Conservation (phyloP, 2,113 vertebrate genomes). For the Struthidea cinerea region DNA sequence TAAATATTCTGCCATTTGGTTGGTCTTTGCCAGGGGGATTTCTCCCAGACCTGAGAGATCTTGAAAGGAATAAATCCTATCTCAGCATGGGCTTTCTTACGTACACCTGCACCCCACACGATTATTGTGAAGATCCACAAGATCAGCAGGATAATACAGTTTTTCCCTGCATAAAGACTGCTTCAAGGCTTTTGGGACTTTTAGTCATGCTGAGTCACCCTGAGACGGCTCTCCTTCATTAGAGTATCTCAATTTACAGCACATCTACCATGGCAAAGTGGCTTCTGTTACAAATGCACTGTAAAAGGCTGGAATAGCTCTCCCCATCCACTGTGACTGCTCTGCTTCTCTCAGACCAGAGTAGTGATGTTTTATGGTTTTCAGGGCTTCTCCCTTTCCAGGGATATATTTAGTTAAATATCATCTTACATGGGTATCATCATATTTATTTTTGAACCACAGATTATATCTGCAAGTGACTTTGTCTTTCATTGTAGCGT, state of each 20-base stretch:
- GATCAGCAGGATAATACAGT: neutral
- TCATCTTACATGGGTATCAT: neutral
- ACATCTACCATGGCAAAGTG: neutral
- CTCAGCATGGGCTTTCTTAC: neutral
- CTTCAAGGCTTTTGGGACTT: neutral
- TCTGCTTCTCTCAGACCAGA: neutral
- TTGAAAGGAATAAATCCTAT: neutral
- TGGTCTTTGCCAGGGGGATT: slow-evolving; percentile 15
- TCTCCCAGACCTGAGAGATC: neutral
- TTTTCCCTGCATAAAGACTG: neutral
- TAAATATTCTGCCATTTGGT: slow-evolving; percentile 14
- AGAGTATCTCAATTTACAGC: neutral
- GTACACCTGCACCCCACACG: neutral
- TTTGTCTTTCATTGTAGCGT: neutral
- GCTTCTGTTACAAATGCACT: neutral
- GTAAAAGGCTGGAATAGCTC: neutral
- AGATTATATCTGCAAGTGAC: neutral
- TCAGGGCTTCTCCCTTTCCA: neutral
- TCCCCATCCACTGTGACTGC: neutral
- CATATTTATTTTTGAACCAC: neutral
- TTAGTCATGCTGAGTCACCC: neutral
- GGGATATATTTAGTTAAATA: neutral
- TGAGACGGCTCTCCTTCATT: neutral
- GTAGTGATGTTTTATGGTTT: neutral
- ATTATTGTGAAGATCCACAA: neutral